Evolutionary conservation across 2,888 invertebrate genomes (phyloP).

Genomic region (Amitus sp.): DNA sequence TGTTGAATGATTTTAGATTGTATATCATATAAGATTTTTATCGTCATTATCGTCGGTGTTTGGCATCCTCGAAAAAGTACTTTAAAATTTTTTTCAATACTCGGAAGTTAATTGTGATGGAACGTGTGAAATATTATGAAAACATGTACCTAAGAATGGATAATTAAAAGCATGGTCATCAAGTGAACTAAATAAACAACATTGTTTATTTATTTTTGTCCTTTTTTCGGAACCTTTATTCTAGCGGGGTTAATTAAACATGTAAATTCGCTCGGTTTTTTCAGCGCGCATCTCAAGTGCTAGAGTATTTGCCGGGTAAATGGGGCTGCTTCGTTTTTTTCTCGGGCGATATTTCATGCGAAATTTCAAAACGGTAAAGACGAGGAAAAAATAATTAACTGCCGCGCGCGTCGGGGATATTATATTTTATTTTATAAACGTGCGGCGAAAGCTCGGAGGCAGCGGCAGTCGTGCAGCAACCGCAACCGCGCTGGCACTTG

Average conservation of each 20-base stretch:
- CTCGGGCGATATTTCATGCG: not conserved
- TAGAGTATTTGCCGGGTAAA: too few relatives aligned
- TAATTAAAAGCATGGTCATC: not conserved
- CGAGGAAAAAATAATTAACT: constrained; percentile 9
- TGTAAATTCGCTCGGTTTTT: too few relatives aligned
- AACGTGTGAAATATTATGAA: not conserved
- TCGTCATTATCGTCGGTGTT: not conserved
- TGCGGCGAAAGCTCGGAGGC: constrained; percentile 15
- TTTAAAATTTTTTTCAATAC: not conserved
- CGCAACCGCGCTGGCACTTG: constrained; percentile 25
- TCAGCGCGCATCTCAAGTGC: too few relatives aligned
- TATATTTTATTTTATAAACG: constrained; percentile 10
- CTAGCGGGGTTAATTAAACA: too few relatives aligned
- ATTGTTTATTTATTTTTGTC: not conserved
- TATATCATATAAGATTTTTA: not conserved
- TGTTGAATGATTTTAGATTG: not conserved
- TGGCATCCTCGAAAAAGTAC: not conserved
- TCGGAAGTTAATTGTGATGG: not conserved
- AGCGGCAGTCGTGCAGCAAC: constrained; percentile 28
- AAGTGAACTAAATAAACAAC: not conserved
- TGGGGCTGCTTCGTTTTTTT: too few relatives aligned
- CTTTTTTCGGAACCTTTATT: not conserved
- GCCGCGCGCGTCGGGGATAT: not conserved
- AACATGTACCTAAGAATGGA: not conserved
- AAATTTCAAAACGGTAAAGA: not conserved